Evolutionary conservation across 2,797 vertebrate species (phyloP), one percentile per base, ranked within the genome.

Genomic region (Antrozous pallidus): DNA sequence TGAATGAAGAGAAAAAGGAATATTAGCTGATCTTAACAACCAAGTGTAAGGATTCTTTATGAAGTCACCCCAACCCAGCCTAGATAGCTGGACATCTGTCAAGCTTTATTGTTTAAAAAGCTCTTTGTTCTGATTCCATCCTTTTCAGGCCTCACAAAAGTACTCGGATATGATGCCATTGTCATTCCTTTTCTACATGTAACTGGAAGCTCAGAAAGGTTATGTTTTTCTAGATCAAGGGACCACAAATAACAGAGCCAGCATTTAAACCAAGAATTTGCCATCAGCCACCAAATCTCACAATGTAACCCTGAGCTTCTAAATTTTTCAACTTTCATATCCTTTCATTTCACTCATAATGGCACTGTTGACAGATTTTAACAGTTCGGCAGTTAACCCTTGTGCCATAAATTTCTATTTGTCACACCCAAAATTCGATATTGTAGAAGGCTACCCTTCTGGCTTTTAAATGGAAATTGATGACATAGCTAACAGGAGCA

Each of bases 391-490:
- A 71, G 80, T 89, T 88, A 91, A 80, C 80, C 78, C 80, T 69
- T 24, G 24, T 65, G 93, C 80, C 31, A 77, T 95, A 85, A 95
- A 94, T 94, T 96, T 92, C 81, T 81, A 94, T 96, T 91, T 96
- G 96, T 95, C 93, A 95, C 74, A 91, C 67, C 70, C 36, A 31
- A 95, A 96, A 71, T 61, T 81, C 67, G 0, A 16, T 91, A 49
- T 85, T 87, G 95, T 58, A 65, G 92, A 95, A 94, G 92, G 69
- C 77, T 84, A 31, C 79, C 42, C 33, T 88, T 93, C 88, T 80
- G 70, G n/a, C 45, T 95, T 93, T 61, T 88, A 71, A 88, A 73
- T 83, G 79, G 79, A 73, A 88, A 94, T 71, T 78, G 81, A 92
- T 91, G 86, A 31, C 40, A 67, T 10, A 0, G 1, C 7, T 24